Base-by-base conservation (phyloP, 2,797 vertebrate species). In the Decapterus maruadsi region DNA sequence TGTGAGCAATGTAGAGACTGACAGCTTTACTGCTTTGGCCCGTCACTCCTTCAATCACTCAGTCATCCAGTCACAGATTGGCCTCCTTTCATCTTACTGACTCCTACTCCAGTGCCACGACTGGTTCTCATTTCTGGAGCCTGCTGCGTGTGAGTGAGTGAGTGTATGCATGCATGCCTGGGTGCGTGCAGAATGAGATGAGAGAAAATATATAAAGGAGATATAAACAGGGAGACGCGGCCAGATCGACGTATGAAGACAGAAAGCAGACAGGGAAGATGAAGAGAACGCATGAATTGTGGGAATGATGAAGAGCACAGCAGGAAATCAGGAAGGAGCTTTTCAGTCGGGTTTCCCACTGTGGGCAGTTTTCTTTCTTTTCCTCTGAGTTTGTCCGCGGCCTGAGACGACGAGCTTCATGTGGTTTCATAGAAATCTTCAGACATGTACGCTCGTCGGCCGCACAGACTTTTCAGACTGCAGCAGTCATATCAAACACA, bases 11-110 rank as follows among this genome's bases (percentile, higher is more conserved):
- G 76, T 42, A 64, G 83, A 87, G 91, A 89, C 76, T 84, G 89
- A 93, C 91, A 90, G 90, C 80, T 93, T 93, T 92, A 92, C 89
- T 81, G 87, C 88, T 86, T 86, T 90, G 91, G 90, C 86, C 79
- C 87, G 83, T 83, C 82, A 77, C 83, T 89, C 81, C 43, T 72
- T 91, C 90, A 88, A 75, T 90, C 91, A 89, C 69, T 89, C 86
- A 83, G 81, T 90, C 84, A 73, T 90, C 83, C 90, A 85, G 87
- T 87, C 89, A 62, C 85, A 92, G 87, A 90, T 81, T 83, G 84
- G 83, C 82, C 69, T 66, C 81, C 85, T 93, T 93, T 93, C 90
- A 92, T 92, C 89, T 90, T 90, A 8, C 83, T 76, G 75, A 69
- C 79, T 90, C 83, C 75, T 58, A 55, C 65, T 81, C 60, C 42